phyloP scores from a whole-genome alignment of 2,113 vertebrate genomes.

The Polyodon spathula region DNA sequence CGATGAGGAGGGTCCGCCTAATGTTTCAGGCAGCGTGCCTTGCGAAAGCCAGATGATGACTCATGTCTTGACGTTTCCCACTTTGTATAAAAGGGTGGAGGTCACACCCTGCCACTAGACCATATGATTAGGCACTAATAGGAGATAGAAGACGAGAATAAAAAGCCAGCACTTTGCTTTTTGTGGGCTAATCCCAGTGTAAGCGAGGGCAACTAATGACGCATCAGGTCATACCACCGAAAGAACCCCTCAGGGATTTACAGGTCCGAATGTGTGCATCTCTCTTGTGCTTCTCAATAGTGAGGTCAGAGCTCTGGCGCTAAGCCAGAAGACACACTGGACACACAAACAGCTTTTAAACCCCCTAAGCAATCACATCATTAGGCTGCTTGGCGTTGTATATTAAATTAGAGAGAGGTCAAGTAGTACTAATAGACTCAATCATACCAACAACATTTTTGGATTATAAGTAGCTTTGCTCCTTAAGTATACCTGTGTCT shows the following conservation, averaged over 20 bases:
- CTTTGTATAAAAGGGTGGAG: conserved; percentile 67
- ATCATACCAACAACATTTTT: conserved; percentile 38
- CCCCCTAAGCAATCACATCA: too few relatives aligned
- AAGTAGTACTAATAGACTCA: conserved; percentile 33
- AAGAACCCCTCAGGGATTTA: conserved; percentile 34
- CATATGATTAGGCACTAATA: conserved; percentile 82
- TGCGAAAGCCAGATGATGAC: conserved; percentile 46
- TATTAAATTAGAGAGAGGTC: background rate
- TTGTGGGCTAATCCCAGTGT: conserved; percentile 65
- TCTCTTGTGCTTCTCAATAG: background rate
- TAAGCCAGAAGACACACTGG: too few relatives aligned
- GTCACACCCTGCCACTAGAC: conserved; percentile 66
- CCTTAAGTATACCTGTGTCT: conserved; percentile 30
- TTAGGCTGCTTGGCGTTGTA: background rate
- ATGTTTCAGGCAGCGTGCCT: conserved; percentile 33
- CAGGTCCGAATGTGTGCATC: conserved; percentile 16
- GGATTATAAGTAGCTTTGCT: conserved; percentile 44
- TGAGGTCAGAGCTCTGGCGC: background rate
- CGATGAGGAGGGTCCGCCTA: conserved; percentile 33
- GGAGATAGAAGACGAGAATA: conserved; percentile 69
- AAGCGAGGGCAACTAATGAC: conserved; percentile 64
- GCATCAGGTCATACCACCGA: conserved; percentile 59
- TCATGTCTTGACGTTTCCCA: conserved; percentile 48
- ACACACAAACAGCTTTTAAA: too few relatives aligned
- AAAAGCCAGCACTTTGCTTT: conserved; percentile 70